Conservation (phyloP, 2,113 vertebrate species). For the Dendrocopos noguchii region DNA sequence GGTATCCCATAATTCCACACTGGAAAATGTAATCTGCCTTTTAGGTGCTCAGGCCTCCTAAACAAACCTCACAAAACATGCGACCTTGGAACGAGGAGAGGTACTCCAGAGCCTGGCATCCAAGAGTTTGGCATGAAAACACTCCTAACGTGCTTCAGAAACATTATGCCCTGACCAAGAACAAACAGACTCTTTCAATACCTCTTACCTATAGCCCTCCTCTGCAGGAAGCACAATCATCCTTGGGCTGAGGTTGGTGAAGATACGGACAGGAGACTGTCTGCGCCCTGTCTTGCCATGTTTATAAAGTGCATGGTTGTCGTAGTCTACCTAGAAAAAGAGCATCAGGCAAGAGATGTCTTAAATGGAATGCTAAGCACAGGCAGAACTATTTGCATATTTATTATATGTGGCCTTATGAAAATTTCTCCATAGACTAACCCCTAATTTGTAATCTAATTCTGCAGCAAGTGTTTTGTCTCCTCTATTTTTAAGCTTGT, state of each 20-base stretch:
- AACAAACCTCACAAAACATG: neutral
- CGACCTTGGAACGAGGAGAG: neutral
- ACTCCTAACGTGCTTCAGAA: neutral
- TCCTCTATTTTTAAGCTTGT: neutral
- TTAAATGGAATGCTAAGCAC: neutral
- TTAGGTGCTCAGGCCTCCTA: neutral
- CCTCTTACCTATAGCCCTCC: constrained; percentile 91
- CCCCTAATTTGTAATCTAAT: neutral
- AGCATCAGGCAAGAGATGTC: neutral
- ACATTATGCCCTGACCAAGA: neutral
- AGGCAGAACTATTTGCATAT: neutral
- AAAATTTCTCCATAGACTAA: neutral
- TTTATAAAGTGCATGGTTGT: constrained; percentile 95
- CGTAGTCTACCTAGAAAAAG: constrained; percentile 90
- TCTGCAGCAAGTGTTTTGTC: neutral
- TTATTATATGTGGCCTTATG: neutral
- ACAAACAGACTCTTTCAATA: neutral
- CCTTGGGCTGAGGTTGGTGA: constrained; percentile 86
- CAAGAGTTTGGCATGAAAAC: neutral
- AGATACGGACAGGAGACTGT: constrained; percentile 94
- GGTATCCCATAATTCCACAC: neutral
- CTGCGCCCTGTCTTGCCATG: constrained; percentile 91
- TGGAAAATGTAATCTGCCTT: neutral
- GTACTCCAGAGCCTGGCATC: neutral
- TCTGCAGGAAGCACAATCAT: constrained; percentile 84